Percentiles rank a stretch among this genome's conserved stretches.
phyloP scores from a whole-genome alignment of 2,888 invertebrate genomes.

The Stomorhina lunata region DNA sequence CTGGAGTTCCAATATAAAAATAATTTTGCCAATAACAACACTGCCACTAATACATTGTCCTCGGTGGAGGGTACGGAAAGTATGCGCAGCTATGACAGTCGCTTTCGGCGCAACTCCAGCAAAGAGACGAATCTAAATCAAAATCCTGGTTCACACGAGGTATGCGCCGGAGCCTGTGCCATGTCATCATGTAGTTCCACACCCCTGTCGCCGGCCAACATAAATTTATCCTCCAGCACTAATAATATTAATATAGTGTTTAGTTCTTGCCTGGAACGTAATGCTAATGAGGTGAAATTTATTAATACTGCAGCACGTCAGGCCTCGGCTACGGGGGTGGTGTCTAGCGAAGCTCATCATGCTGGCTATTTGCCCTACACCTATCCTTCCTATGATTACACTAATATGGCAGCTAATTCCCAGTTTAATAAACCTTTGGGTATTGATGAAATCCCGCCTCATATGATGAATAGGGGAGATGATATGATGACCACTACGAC shows the following conservation, averaged over 20 bases:
- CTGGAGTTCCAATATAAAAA: slow-evolving; percentile 79
- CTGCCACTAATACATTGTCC: slow-evolving; percentile 63
- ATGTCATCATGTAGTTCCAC: slow-evolving; percentile 65
- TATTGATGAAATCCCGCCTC: slow-evolving; percentile 76
- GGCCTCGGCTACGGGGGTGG: slow-evolving; percentile 69
- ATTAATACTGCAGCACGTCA: slow-evolving; percentile 74
- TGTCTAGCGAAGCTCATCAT: slow-evolving; percentile 76
- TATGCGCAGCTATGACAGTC: slow-evolving; percentile 70
- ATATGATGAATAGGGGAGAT: slow-evolving; percentile 63
- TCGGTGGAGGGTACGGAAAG: slow-evolving; percentile 69
- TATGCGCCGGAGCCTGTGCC: slow-evolving; percentile 52
- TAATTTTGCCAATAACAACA: slow-evolving; percentile 76
- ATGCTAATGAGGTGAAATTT: slow-evolving; percentile 79
- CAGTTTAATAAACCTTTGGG: slow-evolving; percentile 77
- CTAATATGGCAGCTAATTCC: slow-evolving; percentile 79
- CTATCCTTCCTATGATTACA: slow-evolving; percentile 78
- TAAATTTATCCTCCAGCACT: slow-evolving; percentile 78
- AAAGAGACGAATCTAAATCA: slow-evolving; percentile 80
- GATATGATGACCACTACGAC: slow-evolving; percentile 52
- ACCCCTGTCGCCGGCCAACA: slow-evolving; percentile 76
- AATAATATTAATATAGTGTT: slow-evolving; percentile 79
- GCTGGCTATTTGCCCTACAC: slow-evolving; percentile 76
- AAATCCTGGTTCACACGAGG: slow-evolving; percentile 67
- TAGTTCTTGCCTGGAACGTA: slow-evolving; percentile 75
- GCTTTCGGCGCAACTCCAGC: slow-evolving; percentile 73